Evolutionary conservation across 2,888 invertebrate genomes (phyloP).

Genomic region (Agelastica alni): DNA sequence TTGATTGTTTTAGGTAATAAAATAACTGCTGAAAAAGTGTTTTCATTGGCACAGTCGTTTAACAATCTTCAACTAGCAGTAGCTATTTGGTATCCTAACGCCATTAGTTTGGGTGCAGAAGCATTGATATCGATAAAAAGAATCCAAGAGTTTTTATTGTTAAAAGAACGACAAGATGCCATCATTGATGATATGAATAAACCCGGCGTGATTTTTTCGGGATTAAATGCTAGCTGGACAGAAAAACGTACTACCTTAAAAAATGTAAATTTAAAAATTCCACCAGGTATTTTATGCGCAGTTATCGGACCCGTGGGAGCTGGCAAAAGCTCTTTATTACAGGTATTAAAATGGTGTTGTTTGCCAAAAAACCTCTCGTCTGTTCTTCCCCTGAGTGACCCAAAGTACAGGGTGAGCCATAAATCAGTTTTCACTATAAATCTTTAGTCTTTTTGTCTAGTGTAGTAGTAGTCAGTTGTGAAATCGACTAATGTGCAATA

Average conservation of each 20-base stretch:
- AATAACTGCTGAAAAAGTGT: neutral
- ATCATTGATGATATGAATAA: slow-evolving; percentile 28
- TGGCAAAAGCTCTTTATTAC: slow-evolving; percentile 69
- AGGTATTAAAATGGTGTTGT: slow-evolving; percentile 39
- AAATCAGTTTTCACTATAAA: too few species aligned
- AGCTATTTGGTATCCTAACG: slow-evolving; percentile 65
- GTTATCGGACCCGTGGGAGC: slow-evolving; percentile 88
- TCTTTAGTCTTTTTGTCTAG: too few species aligned
- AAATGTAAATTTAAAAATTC: slow-evolving; percentile 56
- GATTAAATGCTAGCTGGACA: slow-evolving; percentile 48
- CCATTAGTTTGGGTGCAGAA: slow-evolving; percentile 64
- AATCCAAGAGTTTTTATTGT: slow-evolving; percentile 61
- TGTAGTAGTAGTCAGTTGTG: too few species aligned
- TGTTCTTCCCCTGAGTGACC: too few species aligned
- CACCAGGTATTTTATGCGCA: slow-evolving; percentile 64
- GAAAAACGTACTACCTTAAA: slow-evolving; percentile 40
- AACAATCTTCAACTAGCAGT: slow-evolving; percentile 60
- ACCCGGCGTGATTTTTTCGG: slow-evolving; percentile 37
- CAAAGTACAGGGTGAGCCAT: too few species aligned
- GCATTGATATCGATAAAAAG: slow-evolving; percentile 61
- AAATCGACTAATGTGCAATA: too few species aligned
- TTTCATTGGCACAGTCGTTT: slow-evolving; percentile 57
- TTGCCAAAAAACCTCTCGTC: too few species aligned
- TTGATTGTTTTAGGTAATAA: neutral
- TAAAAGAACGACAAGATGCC: slow-evolving; percentile 60